Evolutionary conservation across 2,797 vertebrate genomes (phyloP).

Genomic region (Macrochelys suwanniensis): DNA sequence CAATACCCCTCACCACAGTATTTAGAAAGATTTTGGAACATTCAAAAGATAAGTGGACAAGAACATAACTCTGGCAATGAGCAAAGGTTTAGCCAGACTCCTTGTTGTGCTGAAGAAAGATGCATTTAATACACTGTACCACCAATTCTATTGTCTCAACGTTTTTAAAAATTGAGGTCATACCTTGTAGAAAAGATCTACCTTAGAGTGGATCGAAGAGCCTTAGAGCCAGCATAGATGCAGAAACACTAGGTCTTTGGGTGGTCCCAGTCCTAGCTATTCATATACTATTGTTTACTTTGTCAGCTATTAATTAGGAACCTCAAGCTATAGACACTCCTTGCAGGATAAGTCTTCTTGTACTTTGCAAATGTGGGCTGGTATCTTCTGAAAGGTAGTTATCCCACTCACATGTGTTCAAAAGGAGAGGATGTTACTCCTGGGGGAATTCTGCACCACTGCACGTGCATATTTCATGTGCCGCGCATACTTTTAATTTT

Average conservation of each 20-base stretch:
- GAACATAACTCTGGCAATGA: not conserved
- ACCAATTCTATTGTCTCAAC: not conserved
- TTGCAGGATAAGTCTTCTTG: not conserved
- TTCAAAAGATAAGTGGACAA: not conserved
- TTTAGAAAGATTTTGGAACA: not conserved
- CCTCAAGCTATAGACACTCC: not conserved
- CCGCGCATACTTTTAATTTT: too few species aligned
- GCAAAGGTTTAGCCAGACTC: not conserved
- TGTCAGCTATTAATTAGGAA: not conserved
- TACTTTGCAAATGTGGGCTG: not conserved
- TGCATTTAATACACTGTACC: not conserved
- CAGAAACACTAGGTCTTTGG: not conserved
- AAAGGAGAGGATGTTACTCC: not conserved
- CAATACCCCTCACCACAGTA: constrained; percentile 4
- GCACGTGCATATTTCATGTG: too few species aligned
- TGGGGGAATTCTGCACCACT: too few species aligned
- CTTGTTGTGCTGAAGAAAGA: not conserved
- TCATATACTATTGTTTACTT: not conserved
- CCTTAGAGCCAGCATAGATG: not conserved
- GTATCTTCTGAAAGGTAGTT: fast-evolving
- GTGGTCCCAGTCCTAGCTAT: not conserved
- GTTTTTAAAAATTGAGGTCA: not conserved
- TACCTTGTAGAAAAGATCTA: not conserved
- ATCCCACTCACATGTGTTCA: fast-evolving
- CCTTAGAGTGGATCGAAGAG: not conserved